A percentile compares a stretch with the other conserved stretches of the same genome.
These are phyloP conservation scores for Perca flavescens DNA, from an alignment of 2,113 vertebrate species.

Conservation along the genomic window DNA sequence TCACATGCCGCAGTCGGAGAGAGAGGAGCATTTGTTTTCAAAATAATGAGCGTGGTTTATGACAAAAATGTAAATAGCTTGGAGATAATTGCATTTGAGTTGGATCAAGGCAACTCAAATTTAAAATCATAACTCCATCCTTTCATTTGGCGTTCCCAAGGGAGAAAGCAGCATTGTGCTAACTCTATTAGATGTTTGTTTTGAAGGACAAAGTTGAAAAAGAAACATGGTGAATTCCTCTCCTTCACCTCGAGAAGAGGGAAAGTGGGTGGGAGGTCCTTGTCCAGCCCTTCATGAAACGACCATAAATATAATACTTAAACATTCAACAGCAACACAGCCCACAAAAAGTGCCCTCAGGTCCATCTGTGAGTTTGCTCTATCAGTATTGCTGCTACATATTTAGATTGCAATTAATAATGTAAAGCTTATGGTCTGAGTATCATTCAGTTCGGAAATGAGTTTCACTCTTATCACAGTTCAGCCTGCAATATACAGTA, in stretches of 20 bases:
- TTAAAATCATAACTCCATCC: conserved; percentile 73
- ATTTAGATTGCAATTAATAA: conserved; percentile 65
- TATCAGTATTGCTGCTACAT: conserved; percentile 38
- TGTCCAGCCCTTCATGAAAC: conserved; percentile 16
- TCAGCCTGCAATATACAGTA: conserved; percentile 22
- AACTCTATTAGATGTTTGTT: conserved; percentile 60
- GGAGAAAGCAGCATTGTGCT: conserved; percentile 43
- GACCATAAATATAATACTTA: conserved; percentile 20
- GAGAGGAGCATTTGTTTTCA: conserved; percentile 72
- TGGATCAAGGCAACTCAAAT: conserved; percentile 76
- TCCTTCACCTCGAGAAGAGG: conserved; percentile 3
- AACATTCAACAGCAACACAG: conserved; percentile 14
- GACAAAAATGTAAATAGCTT: conserved; percentile 81
- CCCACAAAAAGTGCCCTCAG: conserved; percentile 31
- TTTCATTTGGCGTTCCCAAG: conserved; percentile 67
- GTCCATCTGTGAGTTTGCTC: conserved; percentile 20
- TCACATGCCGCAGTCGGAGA: conserved; percentile 63
- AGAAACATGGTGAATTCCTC: conserved; percentile 32
- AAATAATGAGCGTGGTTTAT: conserved; percentile 78
- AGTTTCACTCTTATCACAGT: conserved; percentile 33
- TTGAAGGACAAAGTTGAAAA: conserved; percentile 66
- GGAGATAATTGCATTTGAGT: conserved; percentile 79
- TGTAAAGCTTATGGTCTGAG: conserved; percentile 27
- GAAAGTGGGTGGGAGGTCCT: conserved; percentile 7
- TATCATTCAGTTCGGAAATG: conserved; percentile 41